A percentile compares a stretch with the other conserved stretches of the same genome.
These are phyloP conservation scores for Cosmia pyralina DNA, from an alignment of 2,888 invertebrate species.

Conservation along the genomic window DNA sequence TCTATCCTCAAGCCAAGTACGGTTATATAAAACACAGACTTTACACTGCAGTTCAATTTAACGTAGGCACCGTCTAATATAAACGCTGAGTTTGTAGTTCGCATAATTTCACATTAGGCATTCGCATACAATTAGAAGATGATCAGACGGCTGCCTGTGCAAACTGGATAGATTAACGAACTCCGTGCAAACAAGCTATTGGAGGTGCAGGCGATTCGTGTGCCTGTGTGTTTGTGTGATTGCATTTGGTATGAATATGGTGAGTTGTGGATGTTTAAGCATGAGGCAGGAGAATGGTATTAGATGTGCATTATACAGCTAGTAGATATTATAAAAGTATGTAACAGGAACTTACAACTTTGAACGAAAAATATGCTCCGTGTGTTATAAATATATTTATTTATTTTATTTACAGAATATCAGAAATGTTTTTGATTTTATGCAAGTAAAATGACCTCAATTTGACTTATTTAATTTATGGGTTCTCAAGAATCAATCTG, in stretches of 20 bases:
- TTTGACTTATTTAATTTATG: too few relatives aligned
- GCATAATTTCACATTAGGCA: conserved; percentile 72
- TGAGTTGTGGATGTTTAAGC: conserved; percentile 10
- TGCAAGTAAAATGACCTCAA: too few relatives aligned
- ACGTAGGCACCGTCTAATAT: conserved; percentile 44
- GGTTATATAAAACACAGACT: conserved; percentile 14
- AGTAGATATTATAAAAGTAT: background rate
- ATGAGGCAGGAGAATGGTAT: background rate
- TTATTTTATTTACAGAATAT: too few relatives aligned
- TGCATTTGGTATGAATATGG: conserved; percentile 32
- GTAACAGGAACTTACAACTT: background rate
- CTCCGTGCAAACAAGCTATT: conserved; percentile 71
- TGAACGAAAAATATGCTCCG: background rate
- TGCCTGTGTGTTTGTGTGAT: conserved; percentile 56
- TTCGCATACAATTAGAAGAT: conserved; percentile 80
- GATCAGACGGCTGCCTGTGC: conserved; percentile 72
- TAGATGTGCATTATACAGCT: background rate
- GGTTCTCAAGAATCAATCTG: too few relatives aligned
- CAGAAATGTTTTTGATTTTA: too few relatives aligned
- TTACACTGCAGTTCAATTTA: conserved; percentile 50
- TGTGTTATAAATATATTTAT: too few relatives aligned
- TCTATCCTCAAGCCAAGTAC: background rate
- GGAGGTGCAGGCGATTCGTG: conserved; percentile 55
- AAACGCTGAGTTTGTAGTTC: conserved; percentile 56
- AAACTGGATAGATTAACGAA: conserved; percentile 75